These are phyloP conservation scores for Leptobrachium ailaonicum DNA, from an alignment of 2,113 vertebrate species.

Conservation along the genomic window DNA sequence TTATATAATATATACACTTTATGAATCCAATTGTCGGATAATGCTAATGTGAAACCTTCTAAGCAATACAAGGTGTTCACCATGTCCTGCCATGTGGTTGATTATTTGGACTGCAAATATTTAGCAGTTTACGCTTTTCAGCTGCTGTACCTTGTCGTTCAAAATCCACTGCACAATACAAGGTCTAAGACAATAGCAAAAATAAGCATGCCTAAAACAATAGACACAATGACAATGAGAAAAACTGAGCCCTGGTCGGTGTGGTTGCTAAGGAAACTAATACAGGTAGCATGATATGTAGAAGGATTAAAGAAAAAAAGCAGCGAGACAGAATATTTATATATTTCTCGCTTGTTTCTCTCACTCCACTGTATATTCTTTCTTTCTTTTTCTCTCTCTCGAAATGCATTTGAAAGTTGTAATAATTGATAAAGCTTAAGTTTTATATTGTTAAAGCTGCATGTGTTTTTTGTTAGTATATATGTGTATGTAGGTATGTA, in stretches of 20 bases:
- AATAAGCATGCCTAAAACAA: neutral
- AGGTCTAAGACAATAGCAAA: neutral
- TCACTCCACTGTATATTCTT: no score
- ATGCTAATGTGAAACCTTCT: neutral
- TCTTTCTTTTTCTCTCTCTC: no score
- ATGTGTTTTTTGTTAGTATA: no score
- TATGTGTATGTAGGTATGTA: no score
- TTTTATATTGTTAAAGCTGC: no score
- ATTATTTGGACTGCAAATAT: neutral
- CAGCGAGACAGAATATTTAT: no score
- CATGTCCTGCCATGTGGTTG: neutral
- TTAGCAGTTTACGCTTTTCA: neutral
- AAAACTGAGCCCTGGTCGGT: neutral
- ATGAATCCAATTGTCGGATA: neutral
- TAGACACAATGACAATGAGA: neutral
- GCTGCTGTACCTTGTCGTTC: neutral
- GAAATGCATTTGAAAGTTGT: no score
- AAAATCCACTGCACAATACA: neutral
- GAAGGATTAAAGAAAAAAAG: no score
- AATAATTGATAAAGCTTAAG: no score
- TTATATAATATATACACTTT: no score
- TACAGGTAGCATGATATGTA: neutral
- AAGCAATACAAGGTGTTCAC: neutral
- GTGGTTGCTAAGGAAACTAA: conserved; percentile 1
- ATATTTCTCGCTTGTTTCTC: no score